These are phyloP conservation scores for Cryptoblepharus egeriae DNA, from an alignment of 2,797 vertebrate species.

Conservation along the genomic window DNA sequence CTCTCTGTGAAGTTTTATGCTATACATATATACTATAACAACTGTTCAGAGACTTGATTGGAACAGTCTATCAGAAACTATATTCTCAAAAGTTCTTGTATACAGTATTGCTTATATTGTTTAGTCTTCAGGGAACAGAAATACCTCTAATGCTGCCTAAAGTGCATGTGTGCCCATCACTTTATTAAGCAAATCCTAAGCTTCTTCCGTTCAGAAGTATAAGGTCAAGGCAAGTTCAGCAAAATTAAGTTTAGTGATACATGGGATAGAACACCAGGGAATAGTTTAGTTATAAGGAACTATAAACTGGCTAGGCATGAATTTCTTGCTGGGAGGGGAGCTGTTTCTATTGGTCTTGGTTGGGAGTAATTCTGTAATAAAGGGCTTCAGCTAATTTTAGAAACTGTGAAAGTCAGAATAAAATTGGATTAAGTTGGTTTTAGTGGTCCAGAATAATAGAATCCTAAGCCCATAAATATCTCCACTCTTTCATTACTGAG, in stretches of 20 bases:
- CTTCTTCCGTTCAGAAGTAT: slow-evolving; percentile 36
- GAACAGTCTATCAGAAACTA: not conserved
- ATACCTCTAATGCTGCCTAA: not conserved
- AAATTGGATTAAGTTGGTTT: slow-evolving; percentile 43
- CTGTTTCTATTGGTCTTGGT: not conserved
- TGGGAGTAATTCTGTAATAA: slow-evolving; percentile 44
- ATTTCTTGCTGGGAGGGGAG: slow-evolving; percentile 39
- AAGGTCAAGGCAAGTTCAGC: slow-evolving; percentile 37
- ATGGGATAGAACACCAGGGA: slow-evolving; percentile 8
- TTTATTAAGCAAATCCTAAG: slow-evolving; percentile 7
- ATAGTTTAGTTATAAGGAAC: slow-evolving; percentile 41
- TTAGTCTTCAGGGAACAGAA: not conserved
- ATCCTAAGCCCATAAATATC: not conserved
- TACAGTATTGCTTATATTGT: not conserved
- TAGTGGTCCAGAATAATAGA: slow-evolving; percentile 23
- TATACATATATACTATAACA: not conserved
- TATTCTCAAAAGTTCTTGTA: not conserved
- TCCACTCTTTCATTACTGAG: not conserved
- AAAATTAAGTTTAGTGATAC: slow-evolving; percentile 38
- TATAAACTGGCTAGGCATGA: slow-evolving; percentile 34
- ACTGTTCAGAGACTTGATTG: not conserved
- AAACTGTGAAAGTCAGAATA: slow-evolving; percentile 50
- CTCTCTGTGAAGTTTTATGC: not conserved
- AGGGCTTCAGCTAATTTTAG: slow-evolving; percentile 19
- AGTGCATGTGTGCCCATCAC: no score